Conservation (phyloP, 2,888 invertebrate species). For the Sipha maydis region DNA sequence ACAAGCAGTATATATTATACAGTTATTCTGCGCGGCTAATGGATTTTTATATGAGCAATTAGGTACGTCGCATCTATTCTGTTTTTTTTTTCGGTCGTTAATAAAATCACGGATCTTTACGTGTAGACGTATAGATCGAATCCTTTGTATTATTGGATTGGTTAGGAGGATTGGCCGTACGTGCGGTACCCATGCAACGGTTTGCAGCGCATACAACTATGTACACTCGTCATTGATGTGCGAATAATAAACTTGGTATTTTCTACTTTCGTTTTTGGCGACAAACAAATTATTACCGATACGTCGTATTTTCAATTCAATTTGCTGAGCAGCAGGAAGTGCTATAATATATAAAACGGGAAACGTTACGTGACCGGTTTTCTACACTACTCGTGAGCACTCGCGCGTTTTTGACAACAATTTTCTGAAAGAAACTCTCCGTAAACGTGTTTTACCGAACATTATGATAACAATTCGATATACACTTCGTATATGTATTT, state of each 20-base stretch:
- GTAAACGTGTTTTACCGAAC: not conserved
- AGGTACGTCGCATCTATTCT: too few species aligned
- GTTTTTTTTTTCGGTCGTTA: too few species aligned
- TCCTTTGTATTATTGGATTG: not conserved
- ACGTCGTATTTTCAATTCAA: slow-evolving; percentile 16
- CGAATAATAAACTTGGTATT: slow-evolving; percentile 29
- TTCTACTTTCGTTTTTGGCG: slow-evolving; percentile 52
- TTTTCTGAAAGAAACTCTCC: not conserved
- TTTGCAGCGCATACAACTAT: not conserved
- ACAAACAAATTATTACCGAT: slow-evolving; percentile 11
- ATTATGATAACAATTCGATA: not conserved
- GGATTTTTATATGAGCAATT: too few species aligned
- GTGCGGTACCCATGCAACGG: too few species aligned
- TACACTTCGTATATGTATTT: not conserved
- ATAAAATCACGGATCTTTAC: too few species aligned
- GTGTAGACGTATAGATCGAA: not conserved
- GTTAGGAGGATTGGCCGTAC: too few species aligned
- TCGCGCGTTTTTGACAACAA: slow-evolving; percentile 2
- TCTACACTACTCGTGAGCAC: not conserved
- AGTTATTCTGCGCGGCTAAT: too few species aligned
- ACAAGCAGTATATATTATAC: too few species aligned
- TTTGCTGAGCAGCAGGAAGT: slow-evolving; percentile 14
- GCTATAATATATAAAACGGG: not conserved
- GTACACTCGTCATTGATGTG: slow-evolving; percentile 5
- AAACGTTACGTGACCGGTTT: slow-evolving; percentile 46